Conservation (phyloP, 2,113 vertebrate genomes). For the Microtus oregoni region DNA sequence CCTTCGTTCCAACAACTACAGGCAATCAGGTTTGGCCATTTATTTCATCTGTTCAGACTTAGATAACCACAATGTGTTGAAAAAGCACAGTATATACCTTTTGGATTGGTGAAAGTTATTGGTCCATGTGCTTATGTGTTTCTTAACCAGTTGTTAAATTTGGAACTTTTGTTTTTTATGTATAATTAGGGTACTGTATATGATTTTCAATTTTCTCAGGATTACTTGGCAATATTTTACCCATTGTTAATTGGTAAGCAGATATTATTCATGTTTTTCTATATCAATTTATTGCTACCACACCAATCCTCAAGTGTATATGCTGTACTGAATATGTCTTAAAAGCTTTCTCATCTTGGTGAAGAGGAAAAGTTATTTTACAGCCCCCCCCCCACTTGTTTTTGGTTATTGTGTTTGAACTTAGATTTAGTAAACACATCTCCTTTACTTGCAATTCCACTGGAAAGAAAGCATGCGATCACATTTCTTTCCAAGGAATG, state of each 20-base stretch:
- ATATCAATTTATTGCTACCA: conserved; percentile 72
- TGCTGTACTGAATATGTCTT: conserved; percentile 74
- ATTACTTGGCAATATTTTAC: conserved; percentile 69
- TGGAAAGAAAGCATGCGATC: conserved; percentile 50
- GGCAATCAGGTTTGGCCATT: conserved; percentile 99
- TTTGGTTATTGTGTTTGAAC: conserved; percentile 35
- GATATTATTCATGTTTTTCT: conserved; percentile 72
- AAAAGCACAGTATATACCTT: conserved; percentile 69
- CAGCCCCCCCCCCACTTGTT: neutral
- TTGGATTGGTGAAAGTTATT: conserved; percentile 58
- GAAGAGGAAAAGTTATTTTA: conserved; percentile 61
- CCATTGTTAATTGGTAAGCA: conserved; percentile 53
- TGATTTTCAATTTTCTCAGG: conserved; percentile 64
- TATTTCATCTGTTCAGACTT: conserved; percentile 87
- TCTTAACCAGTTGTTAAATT: neutral
- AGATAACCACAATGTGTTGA: conserved; percentile 63
- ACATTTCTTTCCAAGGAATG: conserved; percentile 69
- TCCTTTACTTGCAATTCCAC: conserved; percentile 64
- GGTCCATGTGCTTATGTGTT: neutral
- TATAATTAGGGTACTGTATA: conserved; percentile 49
- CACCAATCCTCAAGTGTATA: conserved; percentile 82
- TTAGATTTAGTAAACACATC: conserved; percentile 60
- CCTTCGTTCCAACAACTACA: conserved; percentile 96
- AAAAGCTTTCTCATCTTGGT: conserved; percentile 65
- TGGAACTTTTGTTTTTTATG: conserved; percentile 15